phyloP scores from a whole-genome alignment of 2,113 vertebrate species.

The Aplodontia rufa region DNA sequence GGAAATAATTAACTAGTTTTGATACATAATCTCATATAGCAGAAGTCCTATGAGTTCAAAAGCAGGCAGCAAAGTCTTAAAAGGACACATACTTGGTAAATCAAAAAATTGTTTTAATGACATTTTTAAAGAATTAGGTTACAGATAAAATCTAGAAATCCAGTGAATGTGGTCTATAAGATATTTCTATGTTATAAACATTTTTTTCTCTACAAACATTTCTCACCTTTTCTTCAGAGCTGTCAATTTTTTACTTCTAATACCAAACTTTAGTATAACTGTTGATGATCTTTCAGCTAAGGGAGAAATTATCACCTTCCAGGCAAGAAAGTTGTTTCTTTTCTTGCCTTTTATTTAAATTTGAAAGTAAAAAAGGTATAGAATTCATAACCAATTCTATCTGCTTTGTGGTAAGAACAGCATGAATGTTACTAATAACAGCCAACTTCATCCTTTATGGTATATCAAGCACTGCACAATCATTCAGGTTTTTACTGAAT shows the following conservation, averaged over 20 bases:
- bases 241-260: not conserved
- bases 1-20: not conserved
- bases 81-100: not conserved
- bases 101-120: not conserved
- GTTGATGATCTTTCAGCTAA: not conserved
- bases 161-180: not conserved
- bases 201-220: not conserved
- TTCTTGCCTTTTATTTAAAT: not conserved
- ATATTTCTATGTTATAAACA: not conserved
- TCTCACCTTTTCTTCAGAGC: not conserved
- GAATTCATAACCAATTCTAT: not conserved
- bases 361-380: not conserved
- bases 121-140: not conserved
- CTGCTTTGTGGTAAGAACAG: not conserved
- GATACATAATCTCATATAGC: not conserved
- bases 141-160: not conserved
- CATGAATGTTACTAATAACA: not conserved
- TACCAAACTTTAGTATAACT: not conserved
- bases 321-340: not conserved
- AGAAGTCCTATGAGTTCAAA: not conserved
- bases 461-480: not conserved
- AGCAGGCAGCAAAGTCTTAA: not conserved
- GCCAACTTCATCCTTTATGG: not conserved
- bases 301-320: not conserved
- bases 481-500: not conserved